phyloP scores from a whole-genome alignment of 37 sponge, comb jelly and placozoan genomes.

The Petrosia ficiformis region DNA sequence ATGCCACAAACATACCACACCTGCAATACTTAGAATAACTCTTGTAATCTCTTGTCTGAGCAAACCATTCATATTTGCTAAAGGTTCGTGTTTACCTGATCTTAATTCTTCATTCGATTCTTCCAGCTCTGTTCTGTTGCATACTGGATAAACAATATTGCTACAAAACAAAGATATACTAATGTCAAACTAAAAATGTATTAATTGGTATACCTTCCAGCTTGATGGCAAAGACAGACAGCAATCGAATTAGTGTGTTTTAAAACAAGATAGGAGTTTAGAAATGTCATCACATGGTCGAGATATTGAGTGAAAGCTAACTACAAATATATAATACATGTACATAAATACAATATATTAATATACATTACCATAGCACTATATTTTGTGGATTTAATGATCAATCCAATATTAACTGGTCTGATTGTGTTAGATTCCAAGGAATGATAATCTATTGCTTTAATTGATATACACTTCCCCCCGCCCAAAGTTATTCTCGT shows the following conservation, averaged over 20 bases:
- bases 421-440: too few relatives aligned
- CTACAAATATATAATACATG: conserved; percentile 10
- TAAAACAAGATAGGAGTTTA: conserved; percentile 64
- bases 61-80: conserved; percentile 49
- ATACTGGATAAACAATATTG: conserved; percentile 37
- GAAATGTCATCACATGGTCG: conserved; percentile 49
- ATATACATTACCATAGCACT: too few relatives aligned
- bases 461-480: too few relatives aligned
- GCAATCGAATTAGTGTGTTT: conserved; percentile 56
- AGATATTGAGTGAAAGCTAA: conserved; percentile 49
- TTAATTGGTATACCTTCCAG: conserved; percentile 50
- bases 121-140: neutral
- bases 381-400: too few relatives aligned
- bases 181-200: neutral
- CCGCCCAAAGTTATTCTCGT: too few relatives aligned
- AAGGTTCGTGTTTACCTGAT: conserved; percentile 59
- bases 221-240: conserved; percentile 62
- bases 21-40: conserved; percentile 13
- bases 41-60: conserved; percentile 28
- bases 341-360: too few relatives aligned
- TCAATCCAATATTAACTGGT: too few relatives aligned
- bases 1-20: too few relatives aligned
- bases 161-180: conserved; percentile 6
- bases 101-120: conserved; percentile 6
- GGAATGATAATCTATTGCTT: too few relatives aligned